phyloP scores from a whole-genome alignment of 1,140 invertebrate genomes.

The Drosophila bocqueti region DNA sequence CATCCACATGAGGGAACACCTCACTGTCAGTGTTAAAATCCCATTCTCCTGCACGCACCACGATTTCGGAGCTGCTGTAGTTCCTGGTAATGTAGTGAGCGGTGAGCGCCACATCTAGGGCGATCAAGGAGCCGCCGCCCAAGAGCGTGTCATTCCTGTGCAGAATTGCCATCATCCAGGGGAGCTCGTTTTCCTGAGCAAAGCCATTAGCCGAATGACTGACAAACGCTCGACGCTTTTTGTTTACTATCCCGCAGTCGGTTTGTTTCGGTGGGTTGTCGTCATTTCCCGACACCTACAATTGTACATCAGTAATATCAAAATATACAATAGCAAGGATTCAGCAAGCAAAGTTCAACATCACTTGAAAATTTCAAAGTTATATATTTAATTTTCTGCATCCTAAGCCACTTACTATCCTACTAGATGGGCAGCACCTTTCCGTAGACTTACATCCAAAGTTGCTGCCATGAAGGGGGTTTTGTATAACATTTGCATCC shows the following conservation, averaged over 20 bases:
- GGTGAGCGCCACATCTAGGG: conserved; percentile 88
- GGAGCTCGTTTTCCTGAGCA: conserved; percentile 89
- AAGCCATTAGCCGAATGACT: too few relatives aligned
- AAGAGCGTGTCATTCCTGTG: conserved; percentile 87
- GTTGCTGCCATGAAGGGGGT: not conserved
- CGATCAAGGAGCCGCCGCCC: conserved; percentile 89
- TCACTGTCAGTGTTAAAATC: conserved; percentile 88
- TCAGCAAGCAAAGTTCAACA: not conserved
- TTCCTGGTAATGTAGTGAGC: conserved; percentile 84
- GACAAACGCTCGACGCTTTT: not conserved
- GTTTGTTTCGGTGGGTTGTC: conserved; percentile 53
- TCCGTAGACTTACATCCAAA: not conserved
- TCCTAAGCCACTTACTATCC: not conserved
- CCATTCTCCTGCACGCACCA: conserved; percentile 90
- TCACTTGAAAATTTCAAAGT: not conserved
- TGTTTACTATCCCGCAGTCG: not conserved
- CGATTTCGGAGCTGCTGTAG: conserved; percentile 86
- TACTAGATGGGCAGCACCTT: not conserved
- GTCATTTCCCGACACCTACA: not conserved
- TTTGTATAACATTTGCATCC: not conserved
- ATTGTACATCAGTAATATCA: not conserved
- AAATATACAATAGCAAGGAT: not conserved
- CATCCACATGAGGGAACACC: conserved; percentile 87
- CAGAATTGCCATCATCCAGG: conserved; percentile 93
- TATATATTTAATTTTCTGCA: not conserved